A percentile compares a stretch with the other conserved stretches of the same genome.
Evolutionary conservation across 1,140 invertebrate genomes (phyloP).

Genomic region (Hyphantria cunea): DNA sequence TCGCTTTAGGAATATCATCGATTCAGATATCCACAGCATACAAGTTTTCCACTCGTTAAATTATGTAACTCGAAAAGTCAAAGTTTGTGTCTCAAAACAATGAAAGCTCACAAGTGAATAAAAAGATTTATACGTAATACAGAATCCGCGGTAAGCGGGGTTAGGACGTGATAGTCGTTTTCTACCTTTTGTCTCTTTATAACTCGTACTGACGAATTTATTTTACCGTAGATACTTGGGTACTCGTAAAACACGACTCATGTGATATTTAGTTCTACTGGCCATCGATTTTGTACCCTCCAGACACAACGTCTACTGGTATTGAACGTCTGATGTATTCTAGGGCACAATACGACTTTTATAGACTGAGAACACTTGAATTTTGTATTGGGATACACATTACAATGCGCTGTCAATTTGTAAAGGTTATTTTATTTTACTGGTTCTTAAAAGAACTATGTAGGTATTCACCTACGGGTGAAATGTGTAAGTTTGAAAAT

Average conservation of each 20-base stretch:
- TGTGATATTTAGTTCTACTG: conserved; percentile 25
- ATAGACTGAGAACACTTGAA: neutral
- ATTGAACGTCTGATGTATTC: neutral
- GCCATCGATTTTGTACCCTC: conserved; percentile 23
- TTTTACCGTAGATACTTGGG: conserved; percentile 16
- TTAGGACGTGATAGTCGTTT: conserved; percentile 18
- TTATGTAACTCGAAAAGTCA: no score
- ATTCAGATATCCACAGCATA: no score
- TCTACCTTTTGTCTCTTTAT: conserved; percentile 24
- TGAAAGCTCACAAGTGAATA: conserved; percentile 3
- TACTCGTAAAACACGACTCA: conserved; percentile 24
- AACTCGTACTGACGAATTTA: conserved; percentile 23
- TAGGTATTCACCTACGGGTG: no score
- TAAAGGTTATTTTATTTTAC: neutral
- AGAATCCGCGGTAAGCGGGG: conserved; percentile 13
- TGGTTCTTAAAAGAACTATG: no score
- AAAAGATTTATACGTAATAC: conserved; percentile 26
- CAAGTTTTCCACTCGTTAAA: no score
- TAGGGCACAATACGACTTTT: neutral
- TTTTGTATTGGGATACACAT: neutral
- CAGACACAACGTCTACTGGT: conserved; percentile 11
- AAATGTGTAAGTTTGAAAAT: no score
- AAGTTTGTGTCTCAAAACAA: no score
- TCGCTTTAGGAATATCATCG: no score
- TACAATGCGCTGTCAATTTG: neutral